Conservation (phyloP, 2,888 invertebrate species). For the Dynastes hyllus region DNA sequence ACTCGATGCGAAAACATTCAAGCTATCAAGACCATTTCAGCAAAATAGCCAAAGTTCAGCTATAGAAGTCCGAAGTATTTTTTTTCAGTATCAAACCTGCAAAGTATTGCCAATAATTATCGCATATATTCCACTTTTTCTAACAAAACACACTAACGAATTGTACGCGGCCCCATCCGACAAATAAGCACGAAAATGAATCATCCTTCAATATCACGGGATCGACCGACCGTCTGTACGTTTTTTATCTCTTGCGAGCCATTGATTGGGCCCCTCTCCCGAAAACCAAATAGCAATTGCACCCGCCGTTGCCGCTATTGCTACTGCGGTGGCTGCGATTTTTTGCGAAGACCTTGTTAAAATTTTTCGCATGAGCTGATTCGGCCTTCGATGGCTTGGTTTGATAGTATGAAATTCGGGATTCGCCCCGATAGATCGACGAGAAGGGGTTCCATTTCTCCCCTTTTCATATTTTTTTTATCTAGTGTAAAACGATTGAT, state of each 20-base stretch:
- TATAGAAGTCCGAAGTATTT: too few relatives aligned
- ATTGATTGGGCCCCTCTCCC: constrained; percentile 4
- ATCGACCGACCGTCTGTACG: neutral
- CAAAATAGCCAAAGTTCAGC: too few relatives aligned
- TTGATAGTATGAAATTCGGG: neutral
- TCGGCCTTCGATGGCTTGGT: constrained; percentile 20
- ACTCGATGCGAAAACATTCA: too few relatives aligned
- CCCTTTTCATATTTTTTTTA: constrained; percentile 18
- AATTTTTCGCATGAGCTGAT: constrained; percentile 39
- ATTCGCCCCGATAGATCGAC: neutral
- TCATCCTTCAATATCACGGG: neutral
- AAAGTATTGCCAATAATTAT: too few relatives aligned
- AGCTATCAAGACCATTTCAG: too few relatives aligned
- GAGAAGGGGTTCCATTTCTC: neutral
- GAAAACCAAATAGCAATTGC: neutral
- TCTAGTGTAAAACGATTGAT: constrained; percentile 29
- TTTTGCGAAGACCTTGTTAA: constrained; percentile 36
- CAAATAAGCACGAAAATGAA: constrained; percentile 7
- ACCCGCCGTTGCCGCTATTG: neutral
- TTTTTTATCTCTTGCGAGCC: constrained; percentile 3
- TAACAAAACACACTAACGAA: too few relatives aligned
- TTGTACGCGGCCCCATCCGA: too few relatives aligned
- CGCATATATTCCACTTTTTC: too few relatives aligned
- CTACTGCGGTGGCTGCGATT: neutral
- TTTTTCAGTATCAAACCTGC: too few relatives aligned